Base-by-base conservation (phyloP, 2,888 invertebrate genomes). In the Sinhomidia bicolor region DNA sequence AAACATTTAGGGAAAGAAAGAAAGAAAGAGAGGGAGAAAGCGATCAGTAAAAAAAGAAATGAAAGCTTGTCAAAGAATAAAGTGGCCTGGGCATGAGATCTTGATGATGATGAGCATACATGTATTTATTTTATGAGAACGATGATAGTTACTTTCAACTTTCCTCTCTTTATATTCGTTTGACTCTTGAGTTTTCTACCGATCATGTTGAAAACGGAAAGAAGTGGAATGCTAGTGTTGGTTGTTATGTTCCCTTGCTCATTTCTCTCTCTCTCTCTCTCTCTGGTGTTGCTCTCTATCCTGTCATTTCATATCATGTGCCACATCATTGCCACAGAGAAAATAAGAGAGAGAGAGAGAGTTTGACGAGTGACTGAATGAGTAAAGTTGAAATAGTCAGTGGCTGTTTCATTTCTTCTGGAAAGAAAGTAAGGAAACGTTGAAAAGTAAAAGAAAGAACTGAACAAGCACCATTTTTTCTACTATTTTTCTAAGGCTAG, bases 121-220 rank as follows among this genome's bases (percentile, higher is more conserved):
- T 60, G 29, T 68, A 60, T 57, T 83, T 83, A 57, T 83, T 78
- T 78, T 78, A 78, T 78, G 57, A 57, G 78, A 36, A 57, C 78
- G 68, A 36, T 82, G 68, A 82, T 51, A 82, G 68, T 68, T 82
- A 29, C 47, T 51, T 51, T 47, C 81, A 81, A 62, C 62, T 62
- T 62, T 80, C 51, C 76, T 76, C 76, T 76, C 29, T 76, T 76
- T 76, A 51, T 76, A 51, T 78, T 78, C 78, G 4, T 78, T 78
- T 78, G 32, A 54, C 17, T 78, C 74, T 23, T 36, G 32, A 78
- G 54, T 78, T 78, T 57, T 78, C 78, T 57, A 29, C 10, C 57
- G 57, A 29, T 54, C 57, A 74, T 68, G 65, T 68, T 68, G 32
- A 23, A 74, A 74, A 44, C n/a, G 44, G 80, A 80, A 26, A 14